These are phyloP conservation scores for Conchocele bisecta DNA, from an alignment of 2,888 invertebrate species.

Conservation along the genomic window DNA sequence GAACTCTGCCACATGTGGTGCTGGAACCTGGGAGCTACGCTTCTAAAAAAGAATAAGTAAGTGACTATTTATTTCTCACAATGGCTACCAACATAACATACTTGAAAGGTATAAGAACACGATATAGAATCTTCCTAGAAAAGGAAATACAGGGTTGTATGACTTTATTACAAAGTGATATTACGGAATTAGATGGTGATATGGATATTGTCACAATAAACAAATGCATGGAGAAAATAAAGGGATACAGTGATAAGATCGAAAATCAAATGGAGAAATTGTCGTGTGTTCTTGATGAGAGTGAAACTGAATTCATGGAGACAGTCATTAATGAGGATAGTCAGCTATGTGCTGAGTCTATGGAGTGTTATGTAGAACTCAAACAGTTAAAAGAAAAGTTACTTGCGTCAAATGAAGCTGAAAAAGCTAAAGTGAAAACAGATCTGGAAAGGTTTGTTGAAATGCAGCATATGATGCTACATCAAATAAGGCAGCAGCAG, in stretches of 20 bases:
- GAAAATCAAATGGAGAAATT: slow-evolving; percentile 13
- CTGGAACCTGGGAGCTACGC: too few relatives aligned
- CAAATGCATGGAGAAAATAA: neutral
- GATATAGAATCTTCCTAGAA: slow-evolving; percentile 9
- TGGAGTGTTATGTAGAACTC: neutral
- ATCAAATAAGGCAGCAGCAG: slow-evolving; percentile 5
- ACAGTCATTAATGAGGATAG: neutral
- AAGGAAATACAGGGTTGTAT: slow-evolving; percentile 2
- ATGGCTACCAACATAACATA: neutral
- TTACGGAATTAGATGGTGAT: neutral
- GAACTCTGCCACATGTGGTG: too few relatives aligned
- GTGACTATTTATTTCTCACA: too few relatives aligned
- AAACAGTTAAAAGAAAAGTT: neutral
- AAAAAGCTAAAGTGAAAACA: neutral
- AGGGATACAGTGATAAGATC: slow-evolving; percentile 4
- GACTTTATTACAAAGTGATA: neutral
- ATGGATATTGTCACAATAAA: neutral
- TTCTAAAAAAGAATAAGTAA: too few relatives aligned
- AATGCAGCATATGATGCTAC: neutral
- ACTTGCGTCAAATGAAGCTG: neutral
- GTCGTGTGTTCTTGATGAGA: neutral
- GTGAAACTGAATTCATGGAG: slow-evolving; percentile 4
- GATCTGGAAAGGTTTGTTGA: neutral
- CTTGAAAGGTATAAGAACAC: slow-evolving; percentile 1
- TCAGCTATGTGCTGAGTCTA: slow-evolving; percentile 3